Conservation (phyloP, 2,113 vertebrate genomes). For the Echinops telfairi region DNA sequence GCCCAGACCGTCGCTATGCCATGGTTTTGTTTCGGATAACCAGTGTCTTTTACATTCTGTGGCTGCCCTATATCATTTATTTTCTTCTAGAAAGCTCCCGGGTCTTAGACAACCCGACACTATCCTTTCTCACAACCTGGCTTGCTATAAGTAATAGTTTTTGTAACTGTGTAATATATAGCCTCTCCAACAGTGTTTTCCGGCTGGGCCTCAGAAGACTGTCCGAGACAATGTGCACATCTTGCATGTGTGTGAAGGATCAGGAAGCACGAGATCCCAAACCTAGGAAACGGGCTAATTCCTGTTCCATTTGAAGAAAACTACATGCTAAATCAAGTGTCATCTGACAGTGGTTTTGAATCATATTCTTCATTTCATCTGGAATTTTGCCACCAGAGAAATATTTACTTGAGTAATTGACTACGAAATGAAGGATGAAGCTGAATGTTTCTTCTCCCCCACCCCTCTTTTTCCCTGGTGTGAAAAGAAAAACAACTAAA, state of each 20-base stretch:
- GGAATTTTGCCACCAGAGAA: conserved; percentile 81
- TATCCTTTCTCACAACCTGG: conserved; percentile 99
- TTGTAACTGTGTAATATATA: conserved; percentile 99
- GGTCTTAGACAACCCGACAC: conserved; percentile 93
- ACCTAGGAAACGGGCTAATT: conserved; percentile 96
- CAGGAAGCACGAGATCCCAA: conserved; percentile 92
- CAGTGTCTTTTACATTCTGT: conserved; percentile 98
- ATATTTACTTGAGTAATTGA: conserved; percentile 83
- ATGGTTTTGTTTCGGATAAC: conserved; percentile 99
- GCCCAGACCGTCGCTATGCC: conserved; percentile 96
- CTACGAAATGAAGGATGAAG: conserved; percentile 66
- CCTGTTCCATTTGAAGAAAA: conserved; percentile 93
- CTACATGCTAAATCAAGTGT: conserved; percentile 28
- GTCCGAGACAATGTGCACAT: conserved; percentile 95
- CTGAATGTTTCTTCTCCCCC: conserved; percentile 55
- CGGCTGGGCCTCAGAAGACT: conserved; percentile 96
- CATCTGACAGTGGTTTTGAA: conserved; percentile 63
- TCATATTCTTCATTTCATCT: conserved; percentile 77
- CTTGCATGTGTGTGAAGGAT: conserved; percentile 91
- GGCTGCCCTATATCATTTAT: conserved; percentile 99
- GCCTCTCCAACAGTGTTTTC: conserved; percentile 99
- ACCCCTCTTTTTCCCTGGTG: background rate
- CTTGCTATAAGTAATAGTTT: conserved; percentile 99
- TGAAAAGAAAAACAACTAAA: conserved; percentile 64
- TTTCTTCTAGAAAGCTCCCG: conserved; percentile 98